Percentiles rank a stretch among this genome's conserved stretches.
These are phyloP conservation scores for Euplagia quadripunctaria DNA, from an alignment of 2,888 invertebrate genomes.

Conservation along the genomic window DNA sequence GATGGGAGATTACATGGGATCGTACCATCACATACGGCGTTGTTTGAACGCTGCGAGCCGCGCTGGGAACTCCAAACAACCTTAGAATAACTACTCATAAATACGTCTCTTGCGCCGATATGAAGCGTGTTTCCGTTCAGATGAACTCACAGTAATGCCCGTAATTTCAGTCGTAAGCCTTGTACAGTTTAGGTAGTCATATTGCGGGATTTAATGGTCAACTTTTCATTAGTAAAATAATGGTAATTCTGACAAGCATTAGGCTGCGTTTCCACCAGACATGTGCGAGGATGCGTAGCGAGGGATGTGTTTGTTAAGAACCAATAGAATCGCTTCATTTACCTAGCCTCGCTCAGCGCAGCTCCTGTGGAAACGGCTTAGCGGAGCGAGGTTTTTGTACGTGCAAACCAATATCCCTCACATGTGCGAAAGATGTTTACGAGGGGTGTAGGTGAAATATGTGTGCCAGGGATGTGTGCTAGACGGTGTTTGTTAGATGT, in stretches of 20 bases:
- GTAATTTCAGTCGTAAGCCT: slow-evolving; percentile 57
- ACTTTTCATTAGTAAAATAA: slow-evolving; percentile 33
- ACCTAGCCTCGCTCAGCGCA: too few relatives aligned
- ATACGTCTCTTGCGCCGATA: slow-evolving; percentile 62
- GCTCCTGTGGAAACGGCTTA: too few relatives aligned
- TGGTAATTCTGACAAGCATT: neutral
- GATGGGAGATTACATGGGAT: slow-evolving; percentile 59
- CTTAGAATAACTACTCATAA: slow-evolving; percentile 68
- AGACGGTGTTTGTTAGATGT: too few relatives aligned
- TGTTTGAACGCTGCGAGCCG: slow-evolving; percentile 59
- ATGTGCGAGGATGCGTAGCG: too few relatives aligned
- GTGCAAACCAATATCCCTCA: too few relatives aligned
- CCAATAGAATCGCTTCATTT: too few relatives aligned
- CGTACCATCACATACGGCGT: slow-evolving; percentile 56
- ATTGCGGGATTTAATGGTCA: slow-evolving; percentile 49
- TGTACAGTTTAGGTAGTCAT: slow-evolving; percentile 63
- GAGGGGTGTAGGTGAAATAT: too few relatives aligned
- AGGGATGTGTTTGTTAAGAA: too few relatives aligned
- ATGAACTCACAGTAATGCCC: slow-evolving; percentile 62
- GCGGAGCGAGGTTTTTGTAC: too few relatives aligned
- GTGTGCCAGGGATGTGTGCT: neutral
- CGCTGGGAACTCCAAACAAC: slow-evolving; percentile 75
- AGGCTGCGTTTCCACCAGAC: too few relatives aligned
- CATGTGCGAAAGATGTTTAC: too few relatives aligned
- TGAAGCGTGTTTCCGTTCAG: slow-evolving; percentile 66